Evolutionary conservation across 2,113 vertebrate species (phyloP).

Genomic region (Cynopterus brachyotis): DNA sequence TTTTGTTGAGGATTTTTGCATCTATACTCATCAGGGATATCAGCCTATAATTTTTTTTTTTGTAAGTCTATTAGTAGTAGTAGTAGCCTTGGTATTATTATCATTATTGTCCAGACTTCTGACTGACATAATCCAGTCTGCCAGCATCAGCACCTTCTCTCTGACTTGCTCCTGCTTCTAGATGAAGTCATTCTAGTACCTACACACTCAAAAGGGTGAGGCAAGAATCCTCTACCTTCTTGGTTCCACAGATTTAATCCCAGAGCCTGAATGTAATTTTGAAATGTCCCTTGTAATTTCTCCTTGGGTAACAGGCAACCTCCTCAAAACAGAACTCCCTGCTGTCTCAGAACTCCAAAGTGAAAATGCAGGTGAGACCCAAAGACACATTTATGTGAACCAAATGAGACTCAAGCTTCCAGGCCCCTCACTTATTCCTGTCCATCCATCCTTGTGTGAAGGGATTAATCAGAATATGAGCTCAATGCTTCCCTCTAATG

Average conservation of each 20-base stretch:
- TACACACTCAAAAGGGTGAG: background rate
- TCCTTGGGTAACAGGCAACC: background rate
- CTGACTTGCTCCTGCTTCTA: background rate
- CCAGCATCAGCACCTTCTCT: background rate
- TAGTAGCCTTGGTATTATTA: background rate
- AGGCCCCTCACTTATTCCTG: background rate
- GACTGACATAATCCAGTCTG: background rate
- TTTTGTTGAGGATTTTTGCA: no score
- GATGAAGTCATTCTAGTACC: background rate
- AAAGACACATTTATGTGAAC: background rate
- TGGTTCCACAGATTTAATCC: background rate
- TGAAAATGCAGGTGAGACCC: background rate
- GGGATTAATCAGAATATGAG: background rate
- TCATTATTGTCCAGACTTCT: background rate
- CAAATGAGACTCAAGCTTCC: background rate
- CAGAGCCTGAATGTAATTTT: background rate
- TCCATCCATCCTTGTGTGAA: accelerated
- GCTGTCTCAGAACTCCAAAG: background rate
- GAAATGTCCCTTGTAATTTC: background rate
- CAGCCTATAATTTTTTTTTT: no score
- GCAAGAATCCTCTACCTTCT: background rate
- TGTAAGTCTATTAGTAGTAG: background rate
- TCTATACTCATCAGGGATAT: no score
- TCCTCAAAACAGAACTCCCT: background rate
- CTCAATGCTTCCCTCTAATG: constrained; percentile 33